Base-by-base conservation (phyloP, 2,797 vertebrate species). In the Steatocranus sp. region DNA sequence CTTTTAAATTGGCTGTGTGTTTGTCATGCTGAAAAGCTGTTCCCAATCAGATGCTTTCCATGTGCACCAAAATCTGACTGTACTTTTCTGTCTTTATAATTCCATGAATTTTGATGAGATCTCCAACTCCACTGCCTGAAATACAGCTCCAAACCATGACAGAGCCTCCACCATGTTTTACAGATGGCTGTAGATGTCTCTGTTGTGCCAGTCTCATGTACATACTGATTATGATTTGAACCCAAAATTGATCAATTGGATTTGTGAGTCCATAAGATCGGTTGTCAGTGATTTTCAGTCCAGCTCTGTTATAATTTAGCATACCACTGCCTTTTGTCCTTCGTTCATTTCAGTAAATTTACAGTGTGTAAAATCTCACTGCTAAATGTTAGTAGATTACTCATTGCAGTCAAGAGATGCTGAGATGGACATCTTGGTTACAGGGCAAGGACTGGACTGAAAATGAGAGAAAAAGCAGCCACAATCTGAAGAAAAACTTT, bases 251-350 rank as follows among this genome's bases (percentile, higher is more conserved):
- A 15, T 38, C 1, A 66, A 14, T 41, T 66, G n/a, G 34, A 41
- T 38, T 23, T 14, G n/a, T 66, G 7, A 66, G n/a, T 23, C 61
- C n/a, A 66, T 23, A 23, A 1, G 12, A 41, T 38, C 0, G 0
- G 36, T 43, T 43, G 20, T 25, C 36, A 25, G 15, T 43, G 36
- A 68, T 20, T 61, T 36, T 61, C 11, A 61, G 18, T 61, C 18
- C 32, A 12, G 56, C 36, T 61, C 18, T 61, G 32, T 61, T n/a
- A n/a, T 36, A 36, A 36, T 61, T 61, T 61, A 12, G 10, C 11
- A 36, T 12, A 61, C 1, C 32, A n/a, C 18, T n/a, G 18, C 56
- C 18, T 61, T 61, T 36, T 61, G 2, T 36, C 11, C 32, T 36
- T 36, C 1, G 11, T 12, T 20, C 18, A 36, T 36, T 36, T 36